Percentiles rank a stretch among this genome's conserved stretches.
Evolutionary conservation across 2,888 invertebrate genomes (phyloP).

Genomic region (Galerucella pusilla): DNA sequence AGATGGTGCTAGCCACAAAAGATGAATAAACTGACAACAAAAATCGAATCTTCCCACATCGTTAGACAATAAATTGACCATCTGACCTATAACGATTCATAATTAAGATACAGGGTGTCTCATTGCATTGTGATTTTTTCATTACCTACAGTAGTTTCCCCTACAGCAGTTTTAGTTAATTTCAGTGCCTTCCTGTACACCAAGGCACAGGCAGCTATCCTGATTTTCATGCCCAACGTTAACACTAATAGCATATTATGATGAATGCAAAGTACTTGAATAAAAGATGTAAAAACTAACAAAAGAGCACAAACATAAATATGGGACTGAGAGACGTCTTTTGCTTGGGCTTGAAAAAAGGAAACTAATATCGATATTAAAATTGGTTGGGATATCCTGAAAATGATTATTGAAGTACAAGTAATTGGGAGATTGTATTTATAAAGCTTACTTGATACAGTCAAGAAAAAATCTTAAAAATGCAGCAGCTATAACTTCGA

Average conservation of each 20-base stretch:
- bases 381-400: conserved; percentile 52
- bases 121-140: neutral
- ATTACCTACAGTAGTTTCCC: conserved; percentile 62
- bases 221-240: conserved; percentile 85
- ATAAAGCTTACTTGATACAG: conserved; percentile 31
- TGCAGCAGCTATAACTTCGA: conserved; percentile 45
- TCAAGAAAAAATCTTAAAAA: conserved; percentile 42
- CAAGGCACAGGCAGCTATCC: conserved; percentile 84
- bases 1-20: conserved; percentile 79
- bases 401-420: conserved; percentile 27
- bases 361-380: conserved; percentile 66
- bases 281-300: conserved; percentile 66
- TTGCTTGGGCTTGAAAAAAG: conserved; percentile 69
- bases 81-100: conserved; percentile 61
- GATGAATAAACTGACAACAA: conserved; percentile 81
- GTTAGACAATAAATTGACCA: conserved; percentile 52
- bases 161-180: conserved; percentile 47
- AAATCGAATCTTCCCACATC: conserved; percentile 84
- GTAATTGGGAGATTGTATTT: neutral
- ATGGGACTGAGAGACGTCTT: conserved; percentile 62
- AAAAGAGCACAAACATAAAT: conserved; percentile 83
- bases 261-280: conserved; percentile 70
- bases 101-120: too few relatives aligned
- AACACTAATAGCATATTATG: conserved; percentile 88
- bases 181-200: conserved; percentile 72